Evolutionary conservation across 2,888 invertebrate species (phyloP).

Genomic region (Emesis russula): DNA sequence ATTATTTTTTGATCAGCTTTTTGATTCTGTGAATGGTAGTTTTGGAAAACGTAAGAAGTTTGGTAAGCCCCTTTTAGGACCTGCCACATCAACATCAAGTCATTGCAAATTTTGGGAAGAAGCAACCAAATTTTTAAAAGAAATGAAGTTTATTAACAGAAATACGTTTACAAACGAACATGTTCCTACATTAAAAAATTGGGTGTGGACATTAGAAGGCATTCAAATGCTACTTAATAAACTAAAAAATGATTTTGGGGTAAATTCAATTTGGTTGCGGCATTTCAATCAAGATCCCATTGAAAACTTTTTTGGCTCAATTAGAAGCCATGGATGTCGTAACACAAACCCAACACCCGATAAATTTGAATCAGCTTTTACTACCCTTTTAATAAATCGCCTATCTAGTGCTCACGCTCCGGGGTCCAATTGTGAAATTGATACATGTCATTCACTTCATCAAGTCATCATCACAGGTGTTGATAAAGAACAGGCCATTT

Average conservation of each 20-base stretch:
- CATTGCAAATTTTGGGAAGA: constrained; percentile 55
- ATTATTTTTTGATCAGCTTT: constrained; percentile 64
- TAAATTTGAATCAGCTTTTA: constrained; percentile 62
- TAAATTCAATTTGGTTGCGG: constrained; percentile 82
- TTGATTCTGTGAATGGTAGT: constrained; percentile 73
- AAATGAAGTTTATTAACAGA: constrained; percentile 70
- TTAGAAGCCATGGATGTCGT: constrained; percentile 77
- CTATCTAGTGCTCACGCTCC: constrained; percentile 80
- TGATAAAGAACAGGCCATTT: constrained; percentile 21
- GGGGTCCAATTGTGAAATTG: constrained; percentile 74
- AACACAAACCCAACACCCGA: constrained; percentile 70
- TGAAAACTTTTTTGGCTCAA: constrained; percentile 84
- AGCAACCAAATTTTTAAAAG: constrained; percentile 34
- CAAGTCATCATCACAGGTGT: constrained; percentile 27
- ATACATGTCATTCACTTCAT: constrained; percentile 38
- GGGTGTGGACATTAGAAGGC: constrained; percentile 69
- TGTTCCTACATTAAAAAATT: constrained; percentile 74
- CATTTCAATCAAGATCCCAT: constrained; percentile 86
- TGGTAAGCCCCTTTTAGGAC: constrained; percentile 54
- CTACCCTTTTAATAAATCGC: constrained; percentile 65
- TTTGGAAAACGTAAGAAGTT: constrained; percentile 46
- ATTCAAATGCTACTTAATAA: constrained; percentile 48
- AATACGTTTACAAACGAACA: constrained; percentile 10
- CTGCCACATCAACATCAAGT: constrained; percentile 53
- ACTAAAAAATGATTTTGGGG: constrained; percentile 42